These are phyloP conservation scores for Synanthedon tipuliformis DNA, from an alignment of 2,888 invertebrate species.

Conservation along the genomic window DNA sequence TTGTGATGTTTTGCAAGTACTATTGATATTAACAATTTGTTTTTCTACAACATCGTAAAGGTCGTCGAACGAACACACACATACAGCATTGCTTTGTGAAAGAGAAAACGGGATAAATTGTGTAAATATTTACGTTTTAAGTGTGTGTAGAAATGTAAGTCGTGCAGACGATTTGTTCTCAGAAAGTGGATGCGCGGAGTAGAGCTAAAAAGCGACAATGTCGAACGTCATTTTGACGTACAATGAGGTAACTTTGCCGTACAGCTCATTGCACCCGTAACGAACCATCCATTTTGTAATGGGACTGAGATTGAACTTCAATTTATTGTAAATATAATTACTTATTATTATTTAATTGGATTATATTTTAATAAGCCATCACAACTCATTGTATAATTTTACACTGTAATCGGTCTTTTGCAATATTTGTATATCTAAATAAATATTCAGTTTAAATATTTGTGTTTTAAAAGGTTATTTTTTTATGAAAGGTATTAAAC, in stretches of 20 bases:
- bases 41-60: neutral
- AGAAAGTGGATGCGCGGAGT: constrained; percentile 8
- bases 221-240: neutral
- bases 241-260: no score
- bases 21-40: neutral
- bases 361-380: no score
- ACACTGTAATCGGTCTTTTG: no score
- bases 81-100: constrained; percentile 1
- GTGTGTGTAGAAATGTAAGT: constrained; percentile 6
- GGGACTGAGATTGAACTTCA: constrained; percentile 67
- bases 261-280: constrained; percentile 5
- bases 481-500: no score
- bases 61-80: no score
- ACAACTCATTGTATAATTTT: no score
- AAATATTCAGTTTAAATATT: no score
- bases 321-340: no score
- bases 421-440: no score
- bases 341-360: no score
- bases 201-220: neutral
- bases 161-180: constrained; percentile 6
- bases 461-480: no score
- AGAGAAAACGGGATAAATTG: constrained; percentile 3
- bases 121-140: constrained; percentile 12
- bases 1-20: no score
- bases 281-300: constrained; percentile 40